These are phyloP conservation scores for Linepithema humile DNA, from an alignment of 1,140 invertebrate genomes.

Conservation along the genomic window DNA sequence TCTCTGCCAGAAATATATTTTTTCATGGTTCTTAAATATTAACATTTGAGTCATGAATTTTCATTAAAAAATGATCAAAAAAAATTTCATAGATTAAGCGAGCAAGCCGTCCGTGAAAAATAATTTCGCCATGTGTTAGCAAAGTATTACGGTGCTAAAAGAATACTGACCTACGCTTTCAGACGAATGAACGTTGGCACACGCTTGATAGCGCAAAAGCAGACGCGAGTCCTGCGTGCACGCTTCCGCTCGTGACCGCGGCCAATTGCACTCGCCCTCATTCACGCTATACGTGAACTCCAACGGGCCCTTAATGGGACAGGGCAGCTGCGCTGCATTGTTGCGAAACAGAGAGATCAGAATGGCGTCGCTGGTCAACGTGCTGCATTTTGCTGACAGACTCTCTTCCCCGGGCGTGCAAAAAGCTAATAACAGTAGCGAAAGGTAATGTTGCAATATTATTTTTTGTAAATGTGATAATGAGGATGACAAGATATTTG, in stretches of 20 bases:
- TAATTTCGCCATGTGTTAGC: constrained; percentile 10
- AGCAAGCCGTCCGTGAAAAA: neutral
- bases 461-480: neutral
- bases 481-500: neutral
- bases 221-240: constrained; percentile 93
- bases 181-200: constrained; percentile 91
- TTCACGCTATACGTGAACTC: constrained; percentile 89
- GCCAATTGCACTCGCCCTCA: constrained; percentile 89
- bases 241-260: constrained; percentile 91
- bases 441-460: neutral
- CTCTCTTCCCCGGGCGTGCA: constrained; percentile 78
- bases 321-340: constrained; percentile 84
- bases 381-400: constrained; percentile 80
- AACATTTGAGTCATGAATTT: neutral
- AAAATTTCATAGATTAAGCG: too few species aligned
- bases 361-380: constrained; percentile 85
- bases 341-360: constrained; percentile 87
- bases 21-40: neutral
- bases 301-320: constrained; percentile 85
- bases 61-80: neutral
- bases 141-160: neutral
- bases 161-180: constrained; percentile 87
- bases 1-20: neutral
- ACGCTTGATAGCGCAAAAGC: constrained; percentile 93
- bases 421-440: constrained; percentile 77